Evolutionary conservation across 2,797 vertebrate species (phyloP), one percentile per base, ranked within the genome.

Genomic region (Dipus sagitta): DNA sequence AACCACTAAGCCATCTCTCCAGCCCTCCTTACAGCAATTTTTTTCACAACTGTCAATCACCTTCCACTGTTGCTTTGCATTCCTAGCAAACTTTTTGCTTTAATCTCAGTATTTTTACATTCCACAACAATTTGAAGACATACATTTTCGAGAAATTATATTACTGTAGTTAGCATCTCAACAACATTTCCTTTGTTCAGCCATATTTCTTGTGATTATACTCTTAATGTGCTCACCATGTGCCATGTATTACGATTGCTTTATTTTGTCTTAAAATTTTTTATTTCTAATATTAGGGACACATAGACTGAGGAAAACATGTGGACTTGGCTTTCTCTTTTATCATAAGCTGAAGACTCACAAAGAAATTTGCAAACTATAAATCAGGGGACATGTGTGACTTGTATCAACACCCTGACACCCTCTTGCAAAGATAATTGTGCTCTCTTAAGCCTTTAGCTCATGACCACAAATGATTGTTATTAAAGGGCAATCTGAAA

Each of bases 181-280:
- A 17, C 32, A 28, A 47, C 23, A 68, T 79, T 92, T 93, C 67
- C 30, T 95, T 38, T 72, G 77, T 88, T 7, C 23, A 38, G 11
- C 88, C 0, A 77, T 84, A 92, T 93, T 80, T 91, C 38, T 92
- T 62, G 67, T 18, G 30, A 80, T 58, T 67, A 17, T 91, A 94
- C 77, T 90, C 14, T 18, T 86, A 88, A 52, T 72, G 14, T 75
- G 30, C 38, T 85, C 62, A 76, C 54, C 91, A 90, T 26, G 9
- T 9, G 60, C 64, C 72, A 30, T 47, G 67, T 71, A 64, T 84
- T 91, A 70, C 42, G 3, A 18, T 47, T 85, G 60, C 28, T 88
- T 76, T 91, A 89, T 65, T 81, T 76, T 88, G 20, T 78, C 67
- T 88, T 91, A 67, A 94, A 91, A 87, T 38, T 88, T 79, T 78